phyloP scores from a whole-genome alignment of 2,888 invertebrate genomes.

The Mycalesis mineus region DNA sequence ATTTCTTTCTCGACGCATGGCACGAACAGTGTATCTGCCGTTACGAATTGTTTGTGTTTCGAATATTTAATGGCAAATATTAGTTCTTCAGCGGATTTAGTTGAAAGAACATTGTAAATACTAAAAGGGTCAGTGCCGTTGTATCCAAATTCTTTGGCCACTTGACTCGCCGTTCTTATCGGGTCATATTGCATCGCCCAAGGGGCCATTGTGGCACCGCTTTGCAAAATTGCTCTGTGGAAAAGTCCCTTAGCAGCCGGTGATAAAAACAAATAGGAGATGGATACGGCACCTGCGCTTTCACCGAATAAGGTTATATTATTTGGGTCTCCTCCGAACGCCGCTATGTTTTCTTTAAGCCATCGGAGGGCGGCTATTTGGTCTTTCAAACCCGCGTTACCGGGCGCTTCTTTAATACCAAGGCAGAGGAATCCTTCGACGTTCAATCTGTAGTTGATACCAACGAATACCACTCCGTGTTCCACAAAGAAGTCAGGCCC shows the following conservation, averaged over 20 bases:
- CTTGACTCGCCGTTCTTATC: slow-evolving; percentile 49
- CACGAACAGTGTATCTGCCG: slow-evolving; percentile 55
- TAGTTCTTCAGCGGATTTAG: slow-evolving; percentile 49
- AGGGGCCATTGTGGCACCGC: slow-evolving; percentile 60
- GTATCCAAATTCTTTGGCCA: slow-evolving; percentile 60
- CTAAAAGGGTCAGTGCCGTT: slow-evolving; percentile 54
- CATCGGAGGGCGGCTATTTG: slow-evolving; percentile 65
- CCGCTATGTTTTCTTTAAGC: slow-evolving; percentile 58
- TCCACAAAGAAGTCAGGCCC: slow-evolving; percentile 80
- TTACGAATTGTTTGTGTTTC: slow-evolving; percentile 56
- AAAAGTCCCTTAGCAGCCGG: slow-evolving; percentile 59
- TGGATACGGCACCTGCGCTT: slow-evolving; percentile 67
- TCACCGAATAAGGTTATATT: slow-evolving; percentile 68
- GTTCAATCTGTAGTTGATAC: slow-evolving; percentile 78
- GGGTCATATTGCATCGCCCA: slow-evolving; percentile 65
- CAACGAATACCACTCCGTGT: slow-evolving; percentile 78
- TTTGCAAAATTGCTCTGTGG: slow-evolving; percentile 64
- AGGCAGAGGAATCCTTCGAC: slow-evolving; percentile 81
- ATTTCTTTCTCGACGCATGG: slow-evolving; percentile 63
- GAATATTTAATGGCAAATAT: slow-evolving; percentile 49
- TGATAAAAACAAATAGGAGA: slow-evolving; percentile 58
- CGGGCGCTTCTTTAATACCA: slow-evolving; percentile 80
- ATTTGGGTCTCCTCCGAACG: slow-evolving; percentile 63
- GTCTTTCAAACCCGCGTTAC: slow-evolving; percentile 81
- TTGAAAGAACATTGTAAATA: slow-evolving; percentile 55